Base-by-base conservation (phyloP, 2,113 vertebrate genomes). In the Dipodomys merriami region DNA sequence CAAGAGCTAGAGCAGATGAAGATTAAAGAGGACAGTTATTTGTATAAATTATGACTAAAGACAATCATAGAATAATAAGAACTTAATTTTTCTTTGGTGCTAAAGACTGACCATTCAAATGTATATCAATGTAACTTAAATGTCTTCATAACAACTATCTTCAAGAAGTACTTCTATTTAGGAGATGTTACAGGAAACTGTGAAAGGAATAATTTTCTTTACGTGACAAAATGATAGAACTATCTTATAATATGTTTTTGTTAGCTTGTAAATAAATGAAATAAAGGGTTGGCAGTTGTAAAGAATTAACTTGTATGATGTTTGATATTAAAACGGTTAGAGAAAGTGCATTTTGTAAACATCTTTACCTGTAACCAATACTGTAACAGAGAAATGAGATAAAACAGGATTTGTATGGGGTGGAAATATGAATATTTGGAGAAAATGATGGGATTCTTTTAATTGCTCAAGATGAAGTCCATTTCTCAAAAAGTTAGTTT, bases 401-500 rank as follows among this genome's bases (percentile, higher is more conserved):
- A 57, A 64, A 71, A 76, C 1, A 86, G 18, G 18, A 49, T 49
- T 9, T 91, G 11, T 73, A 3, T 6, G 23, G 39, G 29, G 67
- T 3, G 2, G 35, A 18, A 68, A 84, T 29, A 27, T 65, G 53
- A 87, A 3, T 89, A 89, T 77, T 81, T 77, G 16, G 78, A 25
- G 60, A 69, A 94, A 86, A 92, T 33, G n/a, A 83, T 68, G 57
- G 78, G 25, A n/a, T 1, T 71, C 10, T 2, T 27, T 16, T 33
- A 90, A 73, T 74, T 83, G 53, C 81, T 62, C n/a, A 95, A 93
- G 64, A 74, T 8, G 46, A 86, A 86, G 39, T 18, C 44, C 71
- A 88, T 81, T 87, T 91, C 89, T 76, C 73, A 87, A 16, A 29
- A 89, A 83, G n/a, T 49, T 86, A 91, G 84, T 33, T 91, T 88